phyloP scores from a whole-genome alignment of 2,797 vertebrate species.

The Falco cherrug region DNA sequence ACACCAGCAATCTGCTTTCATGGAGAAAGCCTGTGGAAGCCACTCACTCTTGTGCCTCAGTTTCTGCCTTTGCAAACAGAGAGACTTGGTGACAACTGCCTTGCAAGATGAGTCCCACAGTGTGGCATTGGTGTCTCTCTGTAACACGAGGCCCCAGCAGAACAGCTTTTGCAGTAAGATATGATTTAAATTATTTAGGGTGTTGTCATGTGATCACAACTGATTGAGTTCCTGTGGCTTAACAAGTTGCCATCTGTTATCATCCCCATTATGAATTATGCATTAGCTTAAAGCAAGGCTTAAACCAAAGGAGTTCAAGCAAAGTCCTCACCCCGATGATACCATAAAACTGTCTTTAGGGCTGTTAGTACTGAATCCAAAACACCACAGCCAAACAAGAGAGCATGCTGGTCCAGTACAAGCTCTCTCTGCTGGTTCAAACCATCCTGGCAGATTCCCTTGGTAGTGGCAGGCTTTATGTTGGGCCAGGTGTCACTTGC shows the following conservation, averaged over 20 bases:
- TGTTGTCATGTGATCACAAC: slow-evolving; percentile 58
- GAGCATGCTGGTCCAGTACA: neutral
- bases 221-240: slow-evolving; percentile 69
- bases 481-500: neutral
- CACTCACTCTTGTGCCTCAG: neutral
- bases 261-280: slow-evolving; percentile 57
- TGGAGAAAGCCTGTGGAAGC: neutral
- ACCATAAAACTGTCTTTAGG: slow-evolving; percentile 30
- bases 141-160: neutral
- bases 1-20: neutral
- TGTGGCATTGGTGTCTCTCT: slow-evolving; percentile 3
- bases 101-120: neutral
- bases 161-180: neutral
- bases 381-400: neutral
- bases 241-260: slow-evolving; percentile 69
- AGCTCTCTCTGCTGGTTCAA: slow-evolving; percentile 9
- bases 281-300: slow-evolving; percentile 44
- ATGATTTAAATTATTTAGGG: slow-evolving; percentile 56
- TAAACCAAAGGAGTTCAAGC: slow-evolving; percentile 47
- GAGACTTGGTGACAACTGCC: neutral
- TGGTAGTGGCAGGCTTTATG: neutral
- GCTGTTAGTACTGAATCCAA: neutral
- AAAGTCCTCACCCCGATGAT: slow-evolving; percentile 23
- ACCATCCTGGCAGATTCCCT: neutral
- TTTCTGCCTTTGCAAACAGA: neutral